phyloP scores from a whole-genome alignment of 2,888 invertebrate species.

The Trisateles emortualis region DNA sequence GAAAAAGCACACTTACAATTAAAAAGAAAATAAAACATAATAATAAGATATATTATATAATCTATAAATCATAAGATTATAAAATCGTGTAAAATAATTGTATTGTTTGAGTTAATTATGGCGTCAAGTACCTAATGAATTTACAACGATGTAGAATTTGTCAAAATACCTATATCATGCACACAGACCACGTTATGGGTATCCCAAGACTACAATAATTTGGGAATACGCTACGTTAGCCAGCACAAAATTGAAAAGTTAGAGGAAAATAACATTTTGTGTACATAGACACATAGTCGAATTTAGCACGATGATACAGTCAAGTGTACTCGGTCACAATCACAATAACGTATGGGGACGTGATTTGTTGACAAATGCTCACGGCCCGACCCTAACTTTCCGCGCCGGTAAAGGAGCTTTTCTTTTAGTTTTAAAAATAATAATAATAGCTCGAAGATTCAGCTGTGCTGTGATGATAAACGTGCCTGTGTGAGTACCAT shows the following conservation, averaged over 20 bases:
- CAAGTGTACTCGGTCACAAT: constrained; percentile 44
- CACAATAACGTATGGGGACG: constrained; percentile 64
- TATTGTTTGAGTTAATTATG: no score
- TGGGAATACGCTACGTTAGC: constrained; percentile 11
- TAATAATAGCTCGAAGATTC: constrained; percentile 55
- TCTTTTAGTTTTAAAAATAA: constrained; percentile 69
- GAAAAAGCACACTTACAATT: no score
- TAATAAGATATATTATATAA: no score
- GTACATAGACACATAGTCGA: constrained; percentile 7
- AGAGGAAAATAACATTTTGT: constrained; percentile 13
- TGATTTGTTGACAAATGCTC: constrained; percentile 77
- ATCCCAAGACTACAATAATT: constrained; percentile 1
- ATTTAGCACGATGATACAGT: constrained; percentile 10
- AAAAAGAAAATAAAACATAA: no score
- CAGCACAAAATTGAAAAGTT: constrained; percentile 11
- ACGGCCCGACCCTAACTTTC: constrained; percentile 47
- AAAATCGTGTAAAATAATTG: no score
- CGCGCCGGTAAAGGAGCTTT: constrained; percentile 56
- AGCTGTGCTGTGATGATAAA: constrained; percentile 56
- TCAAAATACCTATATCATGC: neutral
- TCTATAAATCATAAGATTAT: no score
- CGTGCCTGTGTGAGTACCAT: constrained; percentile 50
- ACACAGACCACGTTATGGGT: constrained; percentile 17
- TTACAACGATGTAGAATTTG: no score
- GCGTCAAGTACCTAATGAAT: no score